These are phyloP conservation scores for Etheostoma spectabile DNA, from an alignment of 2,113 vertebrate genomes.

Conservation along the genomic window DNA sequence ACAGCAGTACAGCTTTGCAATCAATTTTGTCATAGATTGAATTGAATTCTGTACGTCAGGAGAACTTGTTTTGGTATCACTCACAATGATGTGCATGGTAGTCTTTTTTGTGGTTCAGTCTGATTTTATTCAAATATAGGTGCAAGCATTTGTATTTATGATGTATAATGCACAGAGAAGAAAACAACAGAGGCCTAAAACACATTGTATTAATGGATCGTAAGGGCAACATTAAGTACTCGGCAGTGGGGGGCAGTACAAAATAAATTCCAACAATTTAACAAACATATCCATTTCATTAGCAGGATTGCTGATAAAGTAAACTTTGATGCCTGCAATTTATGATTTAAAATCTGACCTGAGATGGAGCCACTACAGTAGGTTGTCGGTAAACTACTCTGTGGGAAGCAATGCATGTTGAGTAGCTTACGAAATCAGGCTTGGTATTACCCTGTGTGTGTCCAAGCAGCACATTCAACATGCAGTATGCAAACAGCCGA, in stretches of 20 bases:
- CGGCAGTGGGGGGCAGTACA: no score
- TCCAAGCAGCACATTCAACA: constrained; percentile 30
- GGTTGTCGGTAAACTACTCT: constrained; percentile 3
- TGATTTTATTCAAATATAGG: neutral
- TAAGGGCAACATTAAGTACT: neutral
- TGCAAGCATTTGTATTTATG: neutral
- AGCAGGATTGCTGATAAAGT: constrained; percentile 30
- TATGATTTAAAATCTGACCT: constrained; percentile 7
- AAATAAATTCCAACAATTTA: no score
- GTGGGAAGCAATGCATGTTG: neutral
- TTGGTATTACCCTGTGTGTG: constrained; percentile 12
- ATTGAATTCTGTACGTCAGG: constrained; percentile 31
- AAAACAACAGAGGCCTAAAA: neutral
- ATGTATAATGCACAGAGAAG: neutral
- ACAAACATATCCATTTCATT: constrained; percentile 12
- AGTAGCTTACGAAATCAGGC: constrained; percentile 28
- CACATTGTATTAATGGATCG: neutral
- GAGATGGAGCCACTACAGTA: neutral
- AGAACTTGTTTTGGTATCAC: constrained; percentile 7
- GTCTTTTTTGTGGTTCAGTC: neutral
- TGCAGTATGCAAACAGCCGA: constrained; percentile 49
- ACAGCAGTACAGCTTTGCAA: constrained; percentile 38
- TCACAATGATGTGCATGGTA: neutral
- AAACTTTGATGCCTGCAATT: constrained; percentile 2
- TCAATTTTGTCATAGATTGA: constrained; percentile 30